Evolutionary conservation across 2,113 vertebrate species (phyloP), one percentile per base, ranked within the genome.

Genomic region (Carollia perspicillata): DNA sequence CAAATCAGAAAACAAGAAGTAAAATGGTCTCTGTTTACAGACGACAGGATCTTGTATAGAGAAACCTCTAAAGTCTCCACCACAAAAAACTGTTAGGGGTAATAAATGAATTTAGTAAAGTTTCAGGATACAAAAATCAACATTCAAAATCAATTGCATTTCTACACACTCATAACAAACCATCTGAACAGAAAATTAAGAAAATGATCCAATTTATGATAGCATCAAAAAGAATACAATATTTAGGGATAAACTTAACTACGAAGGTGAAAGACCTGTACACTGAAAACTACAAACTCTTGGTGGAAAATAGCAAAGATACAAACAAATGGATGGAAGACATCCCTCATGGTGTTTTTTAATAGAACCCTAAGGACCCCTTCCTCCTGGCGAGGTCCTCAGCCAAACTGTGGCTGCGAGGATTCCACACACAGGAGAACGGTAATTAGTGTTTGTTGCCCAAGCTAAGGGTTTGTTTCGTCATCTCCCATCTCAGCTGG

Each of bases 61-160:
- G 60, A 87, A 79, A 75, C 78, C 5, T 28, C 18, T 78, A 42
- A 92, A 84, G 40, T 51, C 53, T 33, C 30, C 78, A 89, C 13
- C 44, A 72, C n/a, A 47, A 80, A 47, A 51, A 65, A 71, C 22
- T 37, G 22, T 35, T 80, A 81, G 74, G 55, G 68, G 37, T 71
- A 78, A 84, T 71, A 89, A 47, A n/a, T 44, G 65, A 95, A 80
- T 55, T 72, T 75, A 95, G 28, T 68, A 33, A 94, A 90, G n/a
- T 89, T 72, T 5, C 42, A 63, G 30, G 26, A 74, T 83, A 44
- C 49, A 44, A 69, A 93, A 79, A 65, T 86, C 77, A 78, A 63
- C 30, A 55, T 49, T 47, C 20, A 84, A 65, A 90, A 77, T 84
- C n/a, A 37, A 1, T 86, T 72, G 11, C 22, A 47, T 55, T 85